phyloP scores from a whole-genome alignment of 2,113 vertebrate species.

The Pelmatolapia mariae region DNA sequence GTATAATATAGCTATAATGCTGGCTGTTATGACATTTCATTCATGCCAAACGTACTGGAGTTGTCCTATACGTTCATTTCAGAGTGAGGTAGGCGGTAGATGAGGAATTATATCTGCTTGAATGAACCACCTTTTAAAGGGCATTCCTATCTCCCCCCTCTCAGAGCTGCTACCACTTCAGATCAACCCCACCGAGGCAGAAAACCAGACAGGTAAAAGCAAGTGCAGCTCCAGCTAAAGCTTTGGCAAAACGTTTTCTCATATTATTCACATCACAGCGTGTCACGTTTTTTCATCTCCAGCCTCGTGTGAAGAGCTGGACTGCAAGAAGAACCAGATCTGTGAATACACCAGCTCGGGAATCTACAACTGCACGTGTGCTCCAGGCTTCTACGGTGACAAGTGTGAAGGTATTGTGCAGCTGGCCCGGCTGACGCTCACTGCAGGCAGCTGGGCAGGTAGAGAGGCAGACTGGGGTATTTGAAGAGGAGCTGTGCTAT shows the following conservation, averaged over 20 bases:
- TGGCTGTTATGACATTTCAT: not conserved
- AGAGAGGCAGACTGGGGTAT: slow-evolving; percentile 25
- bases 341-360: slow-evolving; percentile 68
- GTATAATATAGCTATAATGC: not conserved
- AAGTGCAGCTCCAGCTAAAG: not conserved
- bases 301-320: slow-evolving; percentile 56
- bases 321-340: slow-evolving; percentile 62
- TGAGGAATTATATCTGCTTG: not conserved
- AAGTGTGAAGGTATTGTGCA: slow-evolving; percentile 74
- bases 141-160: not conserved
- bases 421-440: not conserved
- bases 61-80: not conserved
- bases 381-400: slow-evolving; percentile 72
- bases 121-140: not conserved
- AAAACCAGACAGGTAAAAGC: slow-evolving; percentile 69
- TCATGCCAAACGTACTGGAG: not conserved
- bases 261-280: not conserved
- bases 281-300: not conserved
- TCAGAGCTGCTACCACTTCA: slow-evolving; percentile 57
- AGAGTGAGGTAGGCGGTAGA: not conserved
- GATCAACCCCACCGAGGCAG: slow-evolving; percentile 48
- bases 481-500: slow-evolving; percentile 49
- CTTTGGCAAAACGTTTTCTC: not conserved
- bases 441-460: slow-evolving; percentile 41
- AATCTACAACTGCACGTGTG: slow-evolving; percentile 74